These are phyloP conservation scores for Plecturocebus donacophilus DNA, from an alignment of 2,113 vertebrate species.

Conservation along the genomic window DNA sequence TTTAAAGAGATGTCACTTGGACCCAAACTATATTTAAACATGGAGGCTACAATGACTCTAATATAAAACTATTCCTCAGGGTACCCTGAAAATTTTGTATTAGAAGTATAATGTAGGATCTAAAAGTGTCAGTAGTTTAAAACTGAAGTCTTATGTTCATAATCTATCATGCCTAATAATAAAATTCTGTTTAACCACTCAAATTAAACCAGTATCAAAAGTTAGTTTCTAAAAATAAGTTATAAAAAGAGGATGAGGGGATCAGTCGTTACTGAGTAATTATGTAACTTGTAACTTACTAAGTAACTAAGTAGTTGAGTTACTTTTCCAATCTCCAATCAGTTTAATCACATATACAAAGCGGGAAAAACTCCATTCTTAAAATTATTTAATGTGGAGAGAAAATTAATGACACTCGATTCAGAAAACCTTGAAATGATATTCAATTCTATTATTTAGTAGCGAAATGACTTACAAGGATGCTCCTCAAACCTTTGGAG, in stretches of 20 bases:
- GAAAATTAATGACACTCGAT: background rate
- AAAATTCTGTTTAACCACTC: constrained; percentile 7
- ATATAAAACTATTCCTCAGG: background rate
- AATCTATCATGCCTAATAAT: background rate
- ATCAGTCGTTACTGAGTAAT: background rate
- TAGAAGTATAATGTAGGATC: background rate
- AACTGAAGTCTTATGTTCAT: background rate
- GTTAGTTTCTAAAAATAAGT: background rate
- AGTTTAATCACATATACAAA: background rate
- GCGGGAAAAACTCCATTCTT: background rate
- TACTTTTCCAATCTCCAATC: background rate
- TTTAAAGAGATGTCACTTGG: constrained; percentile 20
- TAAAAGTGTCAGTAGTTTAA: background rate
- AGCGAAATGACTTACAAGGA: background rate
- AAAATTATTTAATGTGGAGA: background rate
- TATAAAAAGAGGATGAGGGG: background rate
- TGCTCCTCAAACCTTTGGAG: background rate
- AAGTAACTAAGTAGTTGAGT: background rate
- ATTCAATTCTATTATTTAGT: background rate
- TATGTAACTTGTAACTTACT: no score
- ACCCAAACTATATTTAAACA: background rate
- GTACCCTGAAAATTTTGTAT: background rate
- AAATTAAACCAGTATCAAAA: constrained; percentile 31
- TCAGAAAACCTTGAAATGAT: background rate
- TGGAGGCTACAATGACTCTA: background rate